Base-by-base conservation (phyloP, 2,888 invertebrate genomes). In the Acrobeloides nanus region DNA sequence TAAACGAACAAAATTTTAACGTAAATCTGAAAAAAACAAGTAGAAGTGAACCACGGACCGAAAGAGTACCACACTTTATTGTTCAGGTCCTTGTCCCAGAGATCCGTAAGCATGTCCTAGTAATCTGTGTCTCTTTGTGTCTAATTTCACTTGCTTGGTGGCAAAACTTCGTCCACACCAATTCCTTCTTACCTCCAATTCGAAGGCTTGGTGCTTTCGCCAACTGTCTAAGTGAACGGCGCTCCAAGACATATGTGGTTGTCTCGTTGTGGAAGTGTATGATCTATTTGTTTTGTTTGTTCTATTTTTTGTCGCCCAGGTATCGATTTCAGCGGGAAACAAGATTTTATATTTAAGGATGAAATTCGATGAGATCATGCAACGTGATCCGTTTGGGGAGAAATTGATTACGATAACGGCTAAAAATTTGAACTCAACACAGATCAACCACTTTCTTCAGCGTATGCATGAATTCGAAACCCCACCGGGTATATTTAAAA, bases 101-200 rank as follows among this genome's bases (percentile, higher is more conserved):
- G n/a, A 50, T 68, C 4, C 51, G 59, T 26, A 66, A 52, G 44
- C 68, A 49, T 59, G 66, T 87, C 31, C 88, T 86, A 86, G 79
- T 88, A 35, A 86, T 93, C 62, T 89, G 92, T 0, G 79, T 87
- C 0, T 81, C 89, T 0, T 81, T 89, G 29, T 76, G 89, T 45
- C 81, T 89, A 65, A 84, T 89, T 56, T 93, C 93, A 0, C 81
- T 87, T 31, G 87, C 88, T 21, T 93, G 92, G 89, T 95, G 95
- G 95, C 93, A 95, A 76, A 95, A 95, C 76, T 95, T 87, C 74
- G 87, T 90, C 1, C 85, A 87, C 48, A 81, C 83, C 48, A 83
- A 86, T 65, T 89, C 90, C 47, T 84, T 87, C 0, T 81, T 89
- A 55, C 84, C 63, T 7, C 64, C 63, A 15, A 56, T 74, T 68